Evolutionary conservation across 2,113 vertebrate genomes (phyloP).

Genomic region (Psammodynastes pulverulentus): DNA sequence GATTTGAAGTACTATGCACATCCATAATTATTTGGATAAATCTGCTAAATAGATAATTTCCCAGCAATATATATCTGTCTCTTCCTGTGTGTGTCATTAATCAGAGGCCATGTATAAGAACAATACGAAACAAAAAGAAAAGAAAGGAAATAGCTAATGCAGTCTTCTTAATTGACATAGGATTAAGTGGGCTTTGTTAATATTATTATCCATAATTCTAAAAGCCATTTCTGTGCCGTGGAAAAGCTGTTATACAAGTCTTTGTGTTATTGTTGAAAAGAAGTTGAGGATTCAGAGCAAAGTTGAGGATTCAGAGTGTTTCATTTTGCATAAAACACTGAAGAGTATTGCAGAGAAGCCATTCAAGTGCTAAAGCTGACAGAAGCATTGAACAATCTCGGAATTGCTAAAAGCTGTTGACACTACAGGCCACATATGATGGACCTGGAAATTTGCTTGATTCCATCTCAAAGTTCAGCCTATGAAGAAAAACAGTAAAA

Average conservation of each 20-base stretch:
- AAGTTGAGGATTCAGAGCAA: neutral
- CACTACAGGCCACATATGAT: neutral
- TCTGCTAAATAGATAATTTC: neutral
- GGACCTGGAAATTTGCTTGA: neutral
- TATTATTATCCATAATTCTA: neutral
- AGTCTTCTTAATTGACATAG: neutral
- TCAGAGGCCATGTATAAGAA: neutral
- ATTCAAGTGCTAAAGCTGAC: slow-evolving; percentile 6
- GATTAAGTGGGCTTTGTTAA: slow-evolving; percentile 1
- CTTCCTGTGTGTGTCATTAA: neutral
- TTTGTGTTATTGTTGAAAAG: slow-evolving; percentile 9
- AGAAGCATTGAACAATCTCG: neutral
- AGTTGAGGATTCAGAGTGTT: too few relatives aligned
- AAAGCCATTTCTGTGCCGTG: neutral
- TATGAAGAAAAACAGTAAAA: neutral
- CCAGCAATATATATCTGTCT: neutral
- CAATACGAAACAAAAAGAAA: neutral
- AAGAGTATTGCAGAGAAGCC: neutral
- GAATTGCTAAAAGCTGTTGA: neutral
- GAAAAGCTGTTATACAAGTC: neutral
- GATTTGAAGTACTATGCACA: neutral
- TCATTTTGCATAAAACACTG: slow-evolving; percentile 10
- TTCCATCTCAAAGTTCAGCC: neutral
- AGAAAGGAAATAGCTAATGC: neutral
- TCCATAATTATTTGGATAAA: neutral